Evolutionary conservation across 2,113 vertebrate genomes (phyloP).

Genomic region (Drymodes brunneopygia): DNA sequence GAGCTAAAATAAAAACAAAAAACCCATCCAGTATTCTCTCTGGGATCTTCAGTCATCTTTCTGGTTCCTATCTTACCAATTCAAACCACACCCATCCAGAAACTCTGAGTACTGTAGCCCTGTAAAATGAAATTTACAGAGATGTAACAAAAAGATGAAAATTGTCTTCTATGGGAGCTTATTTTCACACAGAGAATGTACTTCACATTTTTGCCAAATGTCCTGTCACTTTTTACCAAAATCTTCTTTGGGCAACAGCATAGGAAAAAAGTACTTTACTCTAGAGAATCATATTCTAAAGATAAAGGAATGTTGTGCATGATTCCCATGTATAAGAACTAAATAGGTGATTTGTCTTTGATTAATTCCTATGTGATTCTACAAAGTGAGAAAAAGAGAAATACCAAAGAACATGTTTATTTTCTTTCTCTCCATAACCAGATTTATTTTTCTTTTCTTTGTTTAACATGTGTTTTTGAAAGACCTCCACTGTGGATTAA

Average conservation of each 20-base stretch:
- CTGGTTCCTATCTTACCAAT: not conserved
- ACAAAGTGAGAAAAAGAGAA: not conserved
- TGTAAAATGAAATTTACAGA: not conserved
- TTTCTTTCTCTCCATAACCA: not conserved
- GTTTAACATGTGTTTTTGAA: not conserved
- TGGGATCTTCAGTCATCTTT: not conserved
- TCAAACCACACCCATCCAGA: not conserved
- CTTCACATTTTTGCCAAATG: not conserved
- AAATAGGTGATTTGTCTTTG: not conserved
- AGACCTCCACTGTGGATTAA: not conserved
- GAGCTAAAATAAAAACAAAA: not conserved
- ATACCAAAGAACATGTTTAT: accelerated
- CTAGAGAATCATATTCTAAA: not conserved
- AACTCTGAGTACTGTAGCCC: not conserved
- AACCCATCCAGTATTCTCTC: not conserved
- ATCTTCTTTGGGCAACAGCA: not conserved
- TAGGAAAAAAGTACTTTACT: not conserved
- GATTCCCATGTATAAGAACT: not conserved
- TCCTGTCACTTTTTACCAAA: not conserved
- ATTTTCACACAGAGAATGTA: not conserved
- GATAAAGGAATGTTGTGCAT: not conserved
- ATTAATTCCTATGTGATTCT: not conserved
- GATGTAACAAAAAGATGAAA: not conserved
- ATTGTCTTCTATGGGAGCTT: not conserved
- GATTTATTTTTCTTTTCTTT: not conserved